phyloP scores from a whole-genome alignment of 2,113 vertebrate genomes.

The Arizona elegans region DNA sequence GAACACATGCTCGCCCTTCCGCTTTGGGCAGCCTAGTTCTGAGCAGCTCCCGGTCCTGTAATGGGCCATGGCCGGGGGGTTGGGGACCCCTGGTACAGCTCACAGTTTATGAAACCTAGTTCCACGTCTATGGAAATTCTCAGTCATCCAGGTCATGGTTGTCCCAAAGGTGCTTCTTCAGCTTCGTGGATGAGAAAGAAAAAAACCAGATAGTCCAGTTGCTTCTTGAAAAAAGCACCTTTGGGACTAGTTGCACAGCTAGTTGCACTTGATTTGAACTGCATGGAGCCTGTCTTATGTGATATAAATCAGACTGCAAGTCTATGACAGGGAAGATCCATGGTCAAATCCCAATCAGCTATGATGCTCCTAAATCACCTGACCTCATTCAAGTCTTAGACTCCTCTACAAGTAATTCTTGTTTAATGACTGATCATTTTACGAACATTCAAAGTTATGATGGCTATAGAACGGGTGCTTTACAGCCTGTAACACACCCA shows the following conservation, averaged over 20 bases:
- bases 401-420: too few species aligned
- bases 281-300: background rate
- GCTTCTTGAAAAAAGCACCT: too few species aligned
- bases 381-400: background rate
- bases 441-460: background rate
- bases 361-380: background rate
- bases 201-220: too few species aligned
- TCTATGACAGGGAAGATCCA: background rate
- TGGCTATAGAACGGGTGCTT: background rate
- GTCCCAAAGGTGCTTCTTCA: too few species aligned
- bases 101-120: background rate
- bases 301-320: background rate
- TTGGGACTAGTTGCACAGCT: too few species aligned
- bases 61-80: rapidly evolving
- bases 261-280: background rate
- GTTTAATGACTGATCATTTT: background rate
- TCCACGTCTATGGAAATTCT: background rate
- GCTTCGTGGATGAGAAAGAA: too few species aligned
- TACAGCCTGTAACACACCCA: background rate
- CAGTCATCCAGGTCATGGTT: too few species aligned
- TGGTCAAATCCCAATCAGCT: background rate
- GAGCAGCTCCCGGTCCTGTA: background rate
- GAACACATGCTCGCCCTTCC: background rate
- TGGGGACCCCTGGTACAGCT: background rate
- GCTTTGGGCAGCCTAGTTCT: background rate